Conservation (phyloP, 2,797 vertebrate species). For the Benthosema pterotum region DNA sequence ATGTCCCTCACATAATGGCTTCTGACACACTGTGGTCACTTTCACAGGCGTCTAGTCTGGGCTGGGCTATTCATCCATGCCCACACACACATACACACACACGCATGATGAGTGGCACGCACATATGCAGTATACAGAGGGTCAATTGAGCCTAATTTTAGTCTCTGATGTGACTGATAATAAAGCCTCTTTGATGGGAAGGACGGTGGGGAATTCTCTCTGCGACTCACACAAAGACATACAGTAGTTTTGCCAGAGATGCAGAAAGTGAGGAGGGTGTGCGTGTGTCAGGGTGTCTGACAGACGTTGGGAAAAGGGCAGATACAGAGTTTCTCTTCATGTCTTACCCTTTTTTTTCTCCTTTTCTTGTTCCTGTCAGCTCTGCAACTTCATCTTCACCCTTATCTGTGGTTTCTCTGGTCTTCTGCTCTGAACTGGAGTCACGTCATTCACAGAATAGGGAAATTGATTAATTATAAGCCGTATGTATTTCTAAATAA, state of each 20-base stretch:
- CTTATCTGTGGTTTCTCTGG: constrained; percentile 2
- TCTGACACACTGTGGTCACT: constrained; percentile 11
- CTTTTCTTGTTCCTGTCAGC: constrained; percentile 44
- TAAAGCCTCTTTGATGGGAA: constrained; percentile 62
- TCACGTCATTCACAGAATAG: constrained; percentile 15
- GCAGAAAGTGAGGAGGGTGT: constrained; percentile 40
- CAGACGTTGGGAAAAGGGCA: constrained; percentile 39
- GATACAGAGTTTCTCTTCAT: constrained; percentile 21
- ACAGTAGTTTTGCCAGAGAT: constrained; percentile 60
- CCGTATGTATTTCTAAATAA: not conserved
- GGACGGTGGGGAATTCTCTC: constrained; percentile 61
- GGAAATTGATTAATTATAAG: not conserved
- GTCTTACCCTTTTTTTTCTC: constrained; percentile 1
- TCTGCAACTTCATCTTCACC: constrained; percentile 29
- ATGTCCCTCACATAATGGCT: not conserved
- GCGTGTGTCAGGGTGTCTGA: constrained; percentile 20
- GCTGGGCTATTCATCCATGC: constrained; percentile 10
- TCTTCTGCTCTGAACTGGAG: constrained; percentile 12
- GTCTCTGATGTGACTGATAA: constrained; percentile 57
- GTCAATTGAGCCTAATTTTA: constrained; percentile 70
- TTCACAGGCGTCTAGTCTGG: constrained; percentile 9
- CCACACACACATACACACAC: not conserved
- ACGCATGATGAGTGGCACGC: not conserved
- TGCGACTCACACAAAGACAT: constrained; percentile 70
- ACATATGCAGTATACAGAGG: constrained; percentile 55